phyloP scores from a whole-genome alignment of 2,888 invertebrate genomes.

The Pomacea canaliculata region DNA sequence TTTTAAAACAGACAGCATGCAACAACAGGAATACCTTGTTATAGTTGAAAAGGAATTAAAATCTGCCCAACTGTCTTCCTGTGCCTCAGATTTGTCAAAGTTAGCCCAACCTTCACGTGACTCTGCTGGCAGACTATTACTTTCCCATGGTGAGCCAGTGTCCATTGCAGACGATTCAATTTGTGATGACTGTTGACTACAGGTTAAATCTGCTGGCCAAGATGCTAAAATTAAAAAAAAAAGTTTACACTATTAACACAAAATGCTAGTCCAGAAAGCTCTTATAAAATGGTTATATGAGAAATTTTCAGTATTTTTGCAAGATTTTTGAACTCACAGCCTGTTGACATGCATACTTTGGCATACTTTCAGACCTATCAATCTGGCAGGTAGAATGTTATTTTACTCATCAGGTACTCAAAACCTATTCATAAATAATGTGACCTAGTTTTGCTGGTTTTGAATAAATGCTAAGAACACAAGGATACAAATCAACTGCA shows the following conservation, averaged over 20 bases:
- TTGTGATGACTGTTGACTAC: slow-evolving; percentile 44
- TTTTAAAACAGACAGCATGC: too few species aligned
- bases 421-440: too few species aligned
- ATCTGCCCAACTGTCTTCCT: slow-evolving; percentile 46
- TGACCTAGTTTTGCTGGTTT: background rate
- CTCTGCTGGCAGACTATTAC: slow-evolving; percentile 34
- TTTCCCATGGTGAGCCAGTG: slow-evolving; percentile 68
- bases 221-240: slow-evolving; percentile 36
- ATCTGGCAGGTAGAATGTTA: too few species aligned
- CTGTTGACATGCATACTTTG: too few species aligned
- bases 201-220: slow-evolving; percentile 59
- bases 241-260: background rate
- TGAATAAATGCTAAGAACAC: background rate
- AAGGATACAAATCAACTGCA: too few species aligned
- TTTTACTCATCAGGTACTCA: too few species aligned
- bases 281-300: background rate
- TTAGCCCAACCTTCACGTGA: slow-evolving; percentile 58
- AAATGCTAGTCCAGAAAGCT: background rate
- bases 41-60: slow-evolving; percentile 30
- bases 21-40: background rate
- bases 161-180: slow-evolving; percentile 66
- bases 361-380: too few species aligned
- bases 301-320: background rate
- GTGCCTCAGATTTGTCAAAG: slow-evolving; percentile 44
- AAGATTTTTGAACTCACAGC: too few species aligned